phyloP scores from a whole-genome alignment of 2,888 invertebrate genomes.

The Mesorhabditis sp. region DNA sequence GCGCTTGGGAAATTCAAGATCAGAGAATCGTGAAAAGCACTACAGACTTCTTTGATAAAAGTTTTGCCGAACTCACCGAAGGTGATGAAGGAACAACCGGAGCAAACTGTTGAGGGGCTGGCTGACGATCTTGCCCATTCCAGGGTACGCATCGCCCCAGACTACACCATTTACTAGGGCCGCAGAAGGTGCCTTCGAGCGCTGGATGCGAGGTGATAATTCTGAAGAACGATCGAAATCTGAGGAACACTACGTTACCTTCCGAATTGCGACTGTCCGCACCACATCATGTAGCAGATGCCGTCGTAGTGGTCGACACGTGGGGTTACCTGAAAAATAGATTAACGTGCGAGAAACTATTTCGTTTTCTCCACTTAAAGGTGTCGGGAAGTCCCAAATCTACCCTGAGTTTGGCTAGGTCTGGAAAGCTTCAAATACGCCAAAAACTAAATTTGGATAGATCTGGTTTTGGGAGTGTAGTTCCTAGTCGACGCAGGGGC shows the following conservation, averaged over 20 bases:
- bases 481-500: too few relatives aligned
- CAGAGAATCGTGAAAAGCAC: background rate
- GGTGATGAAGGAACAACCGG: background rate
- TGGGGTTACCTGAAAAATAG: constrained; percentile 47
- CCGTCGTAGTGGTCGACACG: constrained; percentile 54
- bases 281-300: constrained; percentile 59
- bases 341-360: too few relatives aligned
- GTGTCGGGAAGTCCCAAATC: too few relatives aligned
- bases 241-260: constrained; percentile 14
- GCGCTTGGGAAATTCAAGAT: constrained; percentile 25
- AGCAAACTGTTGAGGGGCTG: background rate
- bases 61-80: background rate
- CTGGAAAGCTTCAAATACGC: too few relatives aligned
- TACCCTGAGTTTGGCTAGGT: too few relatives aligned
- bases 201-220: constrained; percentile 58
- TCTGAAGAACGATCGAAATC: constrained; percentile 27
- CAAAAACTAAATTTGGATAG: too few relatives aligned
- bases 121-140: constrained; percentile 18
- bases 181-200: constrained; percentile 53
- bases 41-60: background rate
- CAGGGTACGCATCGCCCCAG: constrained; percentile 57
- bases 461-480: too few relatives aligned
- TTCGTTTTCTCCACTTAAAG: too few relatives aligned
- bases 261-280: constrained; percentile 53
- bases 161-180: constrained; percentile 52